phyloP scores from a whole-genome alignment of 1,140 invertebrate species.

The Drosophila willistoni region DNA sequence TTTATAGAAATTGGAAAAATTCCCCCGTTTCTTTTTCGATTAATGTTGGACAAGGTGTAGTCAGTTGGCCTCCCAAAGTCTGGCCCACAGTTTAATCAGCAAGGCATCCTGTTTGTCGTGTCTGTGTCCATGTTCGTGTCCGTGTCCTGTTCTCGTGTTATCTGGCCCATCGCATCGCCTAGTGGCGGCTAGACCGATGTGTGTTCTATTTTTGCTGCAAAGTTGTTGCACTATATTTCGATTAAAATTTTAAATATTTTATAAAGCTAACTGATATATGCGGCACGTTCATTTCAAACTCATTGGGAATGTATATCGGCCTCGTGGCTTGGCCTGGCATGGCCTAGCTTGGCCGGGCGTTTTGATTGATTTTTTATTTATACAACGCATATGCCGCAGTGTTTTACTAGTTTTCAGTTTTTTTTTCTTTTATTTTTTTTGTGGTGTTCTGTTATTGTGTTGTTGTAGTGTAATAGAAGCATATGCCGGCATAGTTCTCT shows the following conservation, averaged over 20 bases:
- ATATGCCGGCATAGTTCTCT: constrained; percentile 62
- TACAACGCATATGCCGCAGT: constrained; percentile 67
- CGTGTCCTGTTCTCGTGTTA: constrained; percentile 38
- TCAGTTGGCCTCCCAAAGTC: too few relatives aligned
- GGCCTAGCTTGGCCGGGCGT: constrained; percentile 34
- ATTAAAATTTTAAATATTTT: constrained; percentile 79
- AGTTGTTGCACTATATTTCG: constrained; percentile 71
- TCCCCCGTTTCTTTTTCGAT: neutral
- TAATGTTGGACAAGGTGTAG: neutral
- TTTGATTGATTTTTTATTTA: constrained; percentile 81
- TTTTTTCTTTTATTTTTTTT: neutral
- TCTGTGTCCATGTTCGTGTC: neutral
- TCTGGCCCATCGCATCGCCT: constrained; percentile 53
- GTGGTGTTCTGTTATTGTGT: neutral
- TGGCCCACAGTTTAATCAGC: too few relatives aligned
- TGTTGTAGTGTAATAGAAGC: constrained; percentile 33
- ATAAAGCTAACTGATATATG: constrained; percentile 53
- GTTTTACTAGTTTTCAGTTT: constrained; percentile 29
- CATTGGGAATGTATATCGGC: constrained; percentile 59
- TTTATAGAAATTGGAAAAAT: too few relatives aligned
- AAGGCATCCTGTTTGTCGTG: too few relatives aligned
- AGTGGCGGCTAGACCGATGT: constrained; percentile 33
- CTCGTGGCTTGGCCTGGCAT: neutral
- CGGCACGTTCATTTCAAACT: constrained; percentile 39
- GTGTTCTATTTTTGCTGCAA: constrained; percentile 62